Conservation (phyloP, 2,888 invertebrate genomes). For the Chrysomela aeneicollis region DNA sequence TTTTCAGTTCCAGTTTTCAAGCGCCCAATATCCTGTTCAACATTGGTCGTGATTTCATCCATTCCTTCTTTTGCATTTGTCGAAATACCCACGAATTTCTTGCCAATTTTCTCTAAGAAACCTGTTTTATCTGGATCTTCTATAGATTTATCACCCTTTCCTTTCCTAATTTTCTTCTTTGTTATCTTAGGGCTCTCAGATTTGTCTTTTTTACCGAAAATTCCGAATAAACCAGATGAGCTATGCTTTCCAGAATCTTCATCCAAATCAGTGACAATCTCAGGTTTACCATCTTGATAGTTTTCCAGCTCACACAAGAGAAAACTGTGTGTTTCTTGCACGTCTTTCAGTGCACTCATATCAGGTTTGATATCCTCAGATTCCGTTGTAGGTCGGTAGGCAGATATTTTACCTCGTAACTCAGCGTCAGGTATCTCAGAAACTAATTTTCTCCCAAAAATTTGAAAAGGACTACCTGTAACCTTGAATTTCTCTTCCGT, state of each 20-base stretch:
- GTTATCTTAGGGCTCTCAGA: conserved; percentile 42
- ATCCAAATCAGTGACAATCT: conserved; percentile 45
- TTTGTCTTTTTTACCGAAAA: conserved; percentile 47
- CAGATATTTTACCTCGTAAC: conserved; percentile 25
- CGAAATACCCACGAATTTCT: conserved; percentile 39
- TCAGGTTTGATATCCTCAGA: conserved; percentile 7
- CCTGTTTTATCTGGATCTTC: conserved; percentile 38
- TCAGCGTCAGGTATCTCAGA: conserved; percentile 37
- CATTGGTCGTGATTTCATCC: conserved; percentile 22
- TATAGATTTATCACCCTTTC: conserved; percentile 39
- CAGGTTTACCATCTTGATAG: conserved; percentile 51
- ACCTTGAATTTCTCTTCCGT: not conserved
- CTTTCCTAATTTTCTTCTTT: conserved; percentile 45
- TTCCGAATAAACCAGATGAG: conserved; percentile 46
- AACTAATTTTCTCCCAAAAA: conserved; percentile 42
- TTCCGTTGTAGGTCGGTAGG: not conserved
- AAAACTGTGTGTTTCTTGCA: conserved; percentile 47
- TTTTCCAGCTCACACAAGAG: conserved; percentile 48
- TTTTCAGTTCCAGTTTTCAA: not conserved
- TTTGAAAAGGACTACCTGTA: conserved; percentile 14
- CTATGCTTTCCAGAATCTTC: conserved; percentile 41
- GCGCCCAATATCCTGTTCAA: conserved; percentile 29
- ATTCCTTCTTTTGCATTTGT: conserved; percentile 28
- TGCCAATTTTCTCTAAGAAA: conserved; percentile 42
- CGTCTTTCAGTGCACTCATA: conserved; percentile 30